Base-by-base conservation (phyloP, 2,797 vertebrate species). In the Buphagus erythrorhynchus region DNA sequence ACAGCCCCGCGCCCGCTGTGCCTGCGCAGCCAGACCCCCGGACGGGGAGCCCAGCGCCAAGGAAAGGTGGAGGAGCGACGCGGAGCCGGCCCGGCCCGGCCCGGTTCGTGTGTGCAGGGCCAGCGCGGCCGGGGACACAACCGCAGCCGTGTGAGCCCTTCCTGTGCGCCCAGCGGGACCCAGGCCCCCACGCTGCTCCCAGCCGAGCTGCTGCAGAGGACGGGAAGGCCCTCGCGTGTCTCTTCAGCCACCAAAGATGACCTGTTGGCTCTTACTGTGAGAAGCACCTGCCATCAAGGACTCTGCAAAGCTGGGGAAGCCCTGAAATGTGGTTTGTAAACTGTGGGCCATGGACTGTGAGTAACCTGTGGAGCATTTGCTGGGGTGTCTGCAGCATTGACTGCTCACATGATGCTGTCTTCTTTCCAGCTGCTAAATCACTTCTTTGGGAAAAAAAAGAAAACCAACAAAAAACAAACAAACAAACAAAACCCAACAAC, bases 251-350 rank as follows among this genome's bases (percentile, higher is more conserved):
- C 91, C 76, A 84, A 55, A 94, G 96, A 66, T 42, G 91, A 82
- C 16, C 94, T 63, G 91, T 85, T 86, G 86, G 91, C 96, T 96
- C 95, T 85, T 87, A n/a, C 80, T 69, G 73, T 63, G 89, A 91
- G 72, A 71, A 88, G 68, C 66, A 9, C 45, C 81, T 59, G 43
- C 80, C 62, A 1, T 51, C 54, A 74, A 33, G 75, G 54, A 62
- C 69, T 94, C 95, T 45, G 73, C 80, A 55, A 67, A 57, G 90
- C 52, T 33, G 24, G 42, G 45, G 57, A 69, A 72, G 59, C 68
- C 58, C 63, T 57, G 6, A 86, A 54, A 67, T 24, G 38, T 12
- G 6, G 43, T 43, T 52, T 61, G 66, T 68, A 93, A 79, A 95
- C 95, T 93, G 86, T 77, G 82, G 85, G 82, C 91, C 6, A 0